Percentiles rank a stretch among this genome's conserved stretches.
These are phyloP conservation scores for Andrena chrysosceles DNA, from an alignment of 2,888 invertebrate species.

Conservation along the genomic window DNA sequence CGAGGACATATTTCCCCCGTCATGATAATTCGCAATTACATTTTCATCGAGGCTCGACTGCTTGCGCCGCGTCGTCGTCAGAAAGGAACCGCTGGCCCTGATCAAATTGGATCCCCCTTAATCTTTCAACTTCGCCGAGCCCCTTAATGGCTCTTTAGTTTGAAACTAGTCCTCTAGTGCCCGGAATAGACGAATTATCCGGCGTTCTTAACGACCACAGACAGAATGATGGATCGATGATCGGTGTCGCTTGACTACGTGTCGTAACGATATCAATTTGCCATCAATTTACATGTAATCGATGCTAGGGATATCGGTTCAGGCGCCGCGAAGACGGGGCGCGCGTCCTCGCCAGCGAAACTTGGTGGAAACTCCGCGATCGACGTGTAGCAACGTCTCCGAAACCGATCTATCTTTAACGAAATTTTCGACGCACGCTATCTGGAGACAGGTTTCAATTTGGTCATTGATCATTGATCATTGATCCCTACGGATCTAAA, in stretches of 20 bases:
- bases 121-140: conserved; percentile 41
- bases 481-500: not conserved
- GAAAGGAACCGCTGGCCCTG: not conserved
- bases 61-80: not conserved
- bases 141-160: conserved; percentile 30
- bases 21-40: not conserved
- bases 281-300: conserved; percentile 63
- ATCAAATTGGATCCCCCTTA: conserved; percentile 22
- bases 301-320: conserved; percentile 34
- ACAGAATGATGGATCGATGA: conserved; percentile 63
- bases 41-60: not conserved
- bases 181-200: conserved; percentile 43
- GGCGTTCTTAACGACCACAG: conserved; percentile 43
- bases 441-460: not conserved
- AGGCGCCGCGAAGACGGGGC: conserved; percentile 30
- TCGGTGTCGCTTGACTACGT: conserved; percentile 48
- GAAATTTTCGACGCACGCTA: not conserved
- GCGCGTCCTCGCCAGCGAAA: conserved; percentile 11
- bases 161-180: conserved; percentile 23
- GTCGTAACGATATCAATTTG: conserved; percentile 63
- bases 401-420: not conserved
- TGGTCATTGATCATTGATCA: not conserved
- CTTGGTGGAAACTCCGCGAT: not conserved
- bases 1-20: no score
- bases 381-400: not conserved